phyloP scores from a whole-genome alignment of 2,888 invertebrate genomes.

The Stenichneumon culpator region DNA sequence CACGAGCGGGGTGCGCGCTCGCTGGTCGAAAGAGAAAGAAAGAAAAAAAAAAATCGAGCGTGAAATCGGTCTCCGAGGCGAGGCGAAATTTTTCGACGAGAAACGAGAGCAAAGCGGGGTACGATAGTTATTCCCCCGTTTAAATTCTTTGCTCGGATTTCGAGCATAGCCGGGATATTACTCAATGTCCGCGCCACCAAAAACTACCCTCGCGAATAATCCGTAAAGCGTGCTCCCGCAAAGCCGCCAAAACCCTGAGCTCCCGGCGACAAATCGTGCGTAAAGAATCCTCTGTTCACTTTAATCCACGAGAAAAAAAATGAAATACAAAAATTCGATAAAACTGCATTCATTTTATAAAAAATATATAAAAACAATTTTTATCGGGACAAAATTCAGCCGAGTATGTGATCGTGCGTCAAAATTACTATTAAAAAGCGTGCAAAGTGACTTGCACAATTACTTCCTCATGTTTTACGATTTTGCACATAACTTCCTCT shows the following conservation, averaged over 20 bases:
- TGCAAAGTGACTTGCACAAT: too few relatives aligned
- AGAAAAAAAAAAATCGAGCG: slow-evolving; percentile 59
- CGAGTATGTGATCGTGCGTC: slow-evolving; percentile 1
- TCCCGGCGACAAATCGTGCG: slow-evolving; percentile 41
- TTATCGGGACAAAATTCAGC: background rate
- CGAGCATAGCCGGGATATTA: slow-evolving; percentile 12
- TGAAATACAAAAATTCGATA: background rate
- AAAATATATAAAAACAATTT: background rate
- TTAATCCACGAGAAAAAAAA: slow-evolving; percentile 17
- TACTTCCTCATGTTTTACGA: background rate
- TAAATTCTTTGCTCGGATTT: slow-evolving; percentile 36
- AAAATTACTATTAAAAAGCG: slow-evolving; percentile 39
- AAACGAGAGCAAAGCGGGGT: background rate
- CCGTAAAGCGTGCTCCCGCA: slow-evolving; percentile 23
- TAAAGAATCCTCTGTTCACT: slow-evolving; percentile 24
- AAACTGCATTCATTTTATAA: background rate
- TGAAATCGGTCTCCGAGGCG: slow-evolving; percentile 57
- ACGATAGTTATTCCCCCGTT: slow-evolving; percentile 33
- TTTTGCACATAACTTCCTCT: too few relatives aligned
- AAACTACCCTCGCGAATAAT: slow-evolving; percentile 18
- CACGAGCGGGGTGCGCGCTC: slow-evolving; percentile 29
- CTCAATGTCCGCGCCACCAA: background rate
- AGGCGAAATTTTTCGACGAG: slow-evolving; percentile 30
- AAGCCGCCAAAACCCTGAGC: slow-evolving; percentile 8
- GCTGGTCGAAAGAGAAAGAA: background rate